A percentile compares a stretch with the other conserved stretches of the same genome.
Evolutionary conservation across 2,113 vertebrate species (phyloP).

Genomic region (Oncorhynchus nerka): DNA sequence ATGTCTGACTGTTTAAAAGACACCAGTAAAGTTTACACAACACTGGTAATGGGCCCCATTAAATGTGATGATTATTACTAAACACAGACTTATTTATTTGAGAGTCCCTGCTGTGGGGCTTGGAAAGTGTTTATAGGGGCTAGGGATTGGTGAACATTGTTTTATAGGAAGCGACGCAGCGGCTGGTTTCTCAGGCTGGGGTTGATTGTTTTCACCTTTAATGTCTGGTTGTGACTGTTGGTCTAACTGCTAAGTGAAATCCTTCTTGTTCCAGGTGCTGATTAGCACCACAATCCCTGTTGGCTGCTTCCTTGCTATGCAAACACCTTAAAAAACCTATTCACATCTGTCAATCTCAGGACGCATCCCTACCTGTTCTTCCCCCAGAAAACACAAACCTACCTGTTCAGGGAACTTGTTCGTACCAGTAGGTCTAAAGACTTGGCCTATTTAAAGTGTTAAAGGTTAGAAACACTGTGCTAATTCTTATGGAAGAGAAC

Average conservation of each 20-base stretch:
- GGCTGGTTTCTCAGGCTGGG: constrained; percentile 42
- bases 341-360: background rate
- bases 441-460: no score
- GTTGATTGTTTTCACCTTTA: constrained; percentile 18
- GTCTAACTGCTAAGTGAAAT: constrained; percentile 19
- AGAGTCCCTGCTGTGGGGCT: constrained; percentile 9
- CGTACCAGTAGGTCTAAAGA: no score
- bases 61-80: constrained; percentile 25
- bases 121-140: background rate
- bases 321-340: background rate
- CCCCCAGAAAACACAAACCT: background rate
- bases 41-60: constrained; percentile 18
- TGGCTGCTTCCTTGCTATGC: constrained; percentile 20
- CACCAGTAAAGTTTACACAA: constrained; percentile 49
- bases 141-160: background rate
- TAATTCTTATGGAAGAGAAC: no score
- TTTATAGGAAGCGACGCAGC: background rate
- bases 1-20: constrained; percentile 13
- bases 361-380: background rate
- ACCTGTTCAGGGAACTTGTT: background rate
- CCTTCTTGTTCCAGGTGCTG: constrained; percentile 29
- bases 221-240: background rate
- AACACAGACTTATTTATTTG: constrained; percentile 19
- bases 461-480: no score
- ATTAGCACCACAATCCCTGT: constrained; percentile 35